Evolutionary conservation across 2,113 vertebrate genomes (phyloP).

Genomic region (Pavo muticus): DNA sequence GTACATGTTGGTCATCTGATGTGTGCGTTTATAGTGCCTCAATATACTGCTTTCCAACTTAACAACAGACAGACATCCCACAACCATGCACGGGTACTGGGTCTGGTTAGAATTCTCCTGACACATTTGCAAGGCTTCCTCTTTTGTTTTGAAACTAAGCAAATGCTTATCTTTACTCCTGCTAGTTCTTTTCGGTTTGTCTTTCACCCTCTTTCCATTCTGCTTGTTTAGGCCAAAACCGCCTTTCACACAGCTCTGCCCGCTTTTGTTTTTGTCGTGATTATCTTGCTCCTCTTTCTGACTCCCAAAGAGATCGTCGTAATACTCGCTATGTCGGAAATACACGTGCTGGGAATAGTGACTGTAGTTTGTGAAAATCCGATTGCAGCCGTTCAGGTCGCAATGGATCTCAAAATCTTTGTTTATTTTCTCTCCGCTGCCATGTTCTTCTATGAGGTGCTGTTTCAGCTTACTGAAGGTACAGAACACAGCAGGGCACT

Average conservation of each 20-base stretch:
- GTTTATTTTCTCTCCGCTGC: constrained; percentile 77
- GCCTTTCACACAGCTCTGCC: constrained; percentile 40
- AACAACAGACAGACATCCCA: constrained; percentile 92
- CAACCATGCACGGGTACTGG: constrained; percentile 94
- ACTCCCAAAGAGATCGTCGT: constrained; percentile 80
- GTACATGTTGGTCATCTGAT: constrained; percentile 81
- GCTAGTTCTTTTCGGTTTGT: constrained; percentile 69
- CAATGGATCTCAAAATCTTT: constrained; percentile 86
- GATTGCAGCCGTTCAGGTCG: constrained; percentile 88
- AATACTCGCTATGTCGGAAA: constrained; percentile 87
- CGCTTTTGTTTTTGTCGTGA: constrained; percentile 54
- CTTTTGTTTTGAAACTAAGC: constrained; percentile 81
- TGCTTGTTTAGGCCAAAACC: constrained; percentile 51
- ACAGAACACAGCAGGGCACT: constrained; percentile 88
- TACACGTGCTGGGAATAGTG: constrained; percentile 89
- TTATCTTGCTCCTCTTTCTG: constrained; percentile 73
- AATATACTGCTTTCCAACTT: constrained; percentile 86
- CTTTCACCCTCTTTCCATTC: constrained; percentile 64
- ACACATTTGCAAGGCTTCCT: constrained; percentile 96
- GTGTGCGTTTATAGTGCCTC: constrained; percentile 89
- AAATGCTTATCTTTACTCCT: constrained; percentile 75
- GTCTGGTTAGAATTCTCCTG: constrained; percentile 86
- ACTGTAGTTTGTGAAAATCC: constrained; percentile 85
- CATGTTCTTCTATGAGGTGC: constrained; percentile 84
- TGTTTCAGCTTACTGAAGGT: constrained; percentile 90